Evolutionary conservation across 2,113 vertebrate species (phyloP).

Genomic region (Dermatemys mawii): DNA sequence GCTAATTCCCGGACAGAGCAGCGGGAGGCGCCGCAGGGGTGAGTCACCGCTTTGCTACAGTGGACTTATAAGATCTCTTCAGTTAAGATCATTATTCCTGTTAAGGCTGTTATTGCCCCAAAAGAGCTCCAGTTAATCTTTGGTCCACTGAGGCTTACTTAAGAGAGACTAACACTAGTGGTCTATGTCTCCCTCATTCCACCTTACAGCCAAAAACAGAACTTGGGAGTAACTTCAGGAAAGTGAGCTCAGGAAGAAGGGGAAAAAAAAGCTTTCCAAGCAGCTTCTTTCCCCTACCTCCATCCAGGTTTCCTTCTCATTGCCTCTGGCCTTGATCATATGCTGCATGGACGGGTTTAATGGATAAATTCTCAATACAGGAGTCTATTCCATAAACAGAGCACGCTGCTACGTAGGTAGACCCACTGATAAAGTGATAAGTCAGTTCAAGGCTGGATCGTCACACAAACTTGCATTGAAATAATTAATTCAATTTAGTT

Average conservation of each 20-base stretch:
- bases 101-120: neutral
- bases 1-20: too few species aligned
- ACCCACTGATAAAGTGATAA: rapidly evolving
- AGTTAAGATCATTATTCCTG: neutral
- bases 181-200: neutral
- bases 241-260: neutral
- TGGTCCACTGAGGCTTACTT: neutral
- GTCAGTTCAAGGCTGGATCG: neutral
- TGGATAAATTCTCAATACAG: neutral
- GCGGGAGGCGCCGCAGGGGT: too few species aligned
- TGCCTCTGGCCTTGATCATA: neutral
- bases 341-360: neutral
- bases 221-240: constrained; percentile 48
- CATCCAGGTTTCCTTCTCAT: neutral
- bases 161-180: neutral
- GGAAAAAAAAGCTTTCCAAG: constrained; percentile 15
- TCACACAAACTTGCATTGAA: neutral
- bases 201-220: neutral
- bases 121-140: neutral
- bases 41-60: too few species aligned
- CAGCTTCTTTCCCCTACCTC: neutral
- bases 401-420: neutral
- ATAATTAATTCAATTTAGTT: neutral
- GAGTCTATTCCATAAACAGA: neutral
- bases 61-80: neutral